Evolutionary conservation across 2,888 invertebrate species (phyloP).

Genomic region (Platycnemis pennipes): DNA sequence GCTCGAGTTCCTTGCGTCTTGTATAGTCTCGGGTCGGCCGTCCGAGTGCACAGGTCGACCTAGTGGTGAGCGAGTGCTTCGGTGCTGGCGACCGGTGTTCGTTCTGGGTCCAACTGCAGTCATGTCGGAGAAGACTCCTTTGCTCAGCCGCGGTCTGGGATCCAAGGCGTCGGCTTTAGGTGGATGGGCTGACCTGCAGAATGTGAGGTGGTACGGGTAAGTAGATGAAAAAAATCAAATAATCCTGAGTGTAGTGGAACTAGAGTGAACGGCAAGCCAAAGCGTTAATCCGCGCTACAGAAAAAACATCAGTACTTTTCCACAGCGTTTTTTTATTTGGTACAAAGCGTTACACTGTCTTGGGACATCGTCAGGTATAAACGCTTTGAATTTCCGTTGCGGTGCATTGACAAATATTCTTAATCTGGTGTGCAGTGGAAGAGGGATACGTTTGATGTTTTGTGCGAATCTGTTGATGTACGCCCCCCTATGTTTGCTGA

Average conservation of each 20-base stretch:
- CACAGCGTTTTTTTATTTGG: too few species aligned
- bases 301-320: too few species aligned
- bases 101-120: background rate
- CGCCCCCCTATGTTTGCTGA: too few species aligned
- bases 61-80: background rate
- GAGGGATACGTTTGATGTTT: too few species aligned
- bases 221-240: background rate
- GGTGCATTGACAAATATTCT: too few species aligned
- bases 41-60: background rate
- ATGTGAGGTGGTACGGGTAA: slow-evolving; percentile 40
- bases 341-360: too few species aligned
- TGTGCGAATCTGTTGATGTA: too few species aligned
- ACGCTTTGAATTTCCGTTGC: too few species aligned
- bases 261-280: background rate
- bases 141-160: background rate
- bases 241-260: background rate
- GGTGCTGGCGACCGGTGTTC: background rate
- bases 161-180: slow-evolving; percentile 24
- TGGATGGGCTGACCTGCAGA: background rate
- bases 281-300: too few species aligned
- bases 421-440: too few species aligned
- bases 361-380: too few species aligned
- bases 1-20: background rate
- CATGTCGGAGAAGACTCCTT: slow-evolving; percentile 50
- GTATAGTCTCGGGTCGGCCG: background rate